Evolutionary conservation across 1,140 invertebrate species (phyloP), one percentile per base, ranked within the genome.

Genomic region (Heterodera carotae): DNA sequence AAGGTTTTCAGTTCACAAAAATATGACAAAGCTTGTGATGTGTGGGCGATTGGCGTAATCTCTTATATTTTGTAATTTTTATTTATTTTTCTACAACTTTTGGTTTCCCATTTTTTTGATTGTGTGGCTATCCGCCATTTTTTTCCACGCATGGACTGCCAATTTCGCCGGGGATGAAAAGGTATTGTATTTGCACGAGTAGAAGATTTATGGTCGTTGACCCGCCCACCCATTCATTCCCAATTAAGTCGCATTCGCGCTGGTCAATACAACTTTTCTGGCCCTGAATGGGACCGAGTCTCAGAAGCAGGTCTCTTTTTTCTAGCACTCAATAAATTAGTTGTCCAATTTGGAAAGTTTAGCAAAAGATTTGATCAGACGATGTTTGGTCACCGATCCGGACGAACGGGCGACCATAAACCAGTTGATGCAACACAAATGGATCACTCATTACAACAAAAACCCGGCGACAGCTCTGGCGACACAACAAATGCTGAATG

Each of bases 81-180:
- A 36, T 22, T 76, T 48, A 43, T 34, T 25, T 64, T 62, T 68
- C 60, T 29, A 48, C 68, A 25, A 68, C 36, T 48, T 59, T 83
- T 36, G 53, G 69, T 15, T 83, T 33, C 27, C 78, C 88, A 88
- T 43, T 80, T 88, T 89, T 56, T 83, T 93, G 93, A 81, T 90
- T 98, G 68, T 98, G 96, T 89, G 96, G 96, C 6, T 98, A 96
- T 89, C 96, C 96, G 33, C 96, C 96, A 29, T 99, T 98, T 90
- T 98, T 97, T 88, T 96, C 94, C 88, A 96, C 96, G 88, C 93
- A 97, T 86, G 96, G 96, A 0, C 90, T 95, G 39, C 94, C 96
- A 8, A 98, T 99, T 83, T 98, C 95, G 36, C 96, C 97, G 0
- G 96, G 97, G n/a, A 99, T 99, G 97, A 99, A 98, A 88, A 56